Conservation (phyloP, 2,797 vertebrate genomes). For the Sebastes steindachneri region DNA sequence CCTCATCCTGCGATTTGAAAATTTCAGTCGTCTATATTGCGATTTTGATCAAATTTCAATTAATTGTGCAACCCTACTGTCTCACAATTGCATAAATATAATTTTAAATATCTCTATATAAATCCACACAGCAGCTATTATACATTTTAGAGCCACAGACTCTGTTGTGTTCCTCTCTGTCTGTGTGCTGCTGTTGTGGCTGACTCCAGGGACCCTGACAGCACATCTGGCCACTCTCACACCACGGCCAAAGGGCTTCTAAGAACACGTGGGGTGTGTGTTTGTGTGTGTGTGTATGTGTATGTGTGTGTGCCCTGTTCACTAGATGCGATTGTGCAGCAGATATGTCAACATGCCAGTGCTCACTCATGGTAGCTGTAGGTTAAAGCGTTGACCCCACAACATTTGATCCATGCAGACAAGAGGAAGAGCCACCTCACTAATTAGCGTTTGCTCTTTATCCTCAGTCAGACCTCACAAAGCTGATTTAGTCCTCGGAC, state of each 20-base stretch:
- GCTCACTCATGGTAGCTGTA: constrained; percentile 30
- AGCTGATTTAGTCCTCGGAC: constrained; percentile 39
- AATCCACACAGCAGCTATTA: background rate
- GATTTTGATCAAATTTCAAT: too few species aligned
- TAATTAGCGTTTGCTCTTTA: constrained; percentile 48
- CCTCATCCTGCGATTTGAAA: too few species aligned
- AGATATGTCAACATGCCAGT: constrained; percentile 42
- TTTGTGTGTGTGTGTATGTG: background rate
- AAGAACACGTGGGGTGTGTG: constrained; percentile 16
- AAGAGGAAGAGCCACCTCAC: constrained; percentile 13
- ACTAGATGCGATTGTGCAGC: constrained; percentile 17
- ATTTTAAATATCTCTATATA: background rate
- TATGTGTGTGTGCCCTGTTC: background rate
- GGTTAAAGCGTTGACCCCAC: constrained; percentile 21
- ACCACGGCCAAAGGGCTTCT: constrained; percentile 37
- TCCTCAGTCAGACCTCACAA: constrained; percentile 11
- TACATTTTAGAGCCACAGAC: background rate
- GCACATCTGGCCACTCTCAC: constrained; percentile 66
- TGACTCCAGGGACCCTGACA: constrained; percentile 33
- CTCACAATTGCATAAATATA: background rate
- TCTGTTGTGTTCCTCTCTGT: constrained; percentile 20
- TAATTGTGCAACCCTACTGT: background rate
- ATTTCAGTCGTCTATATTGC: too few species aligned
- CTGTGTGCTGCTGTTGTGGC: constrained; percentile 22
- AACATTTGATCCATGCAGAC: constrained; percentile 15